A percentile compares a stretch with the other conserved stretches of the same genome.
These are phyloP conservation scores for Corvus cornix DNA, from an alignment of 2,113 vertebrate species.

Conservation along the genomic window DNA sequence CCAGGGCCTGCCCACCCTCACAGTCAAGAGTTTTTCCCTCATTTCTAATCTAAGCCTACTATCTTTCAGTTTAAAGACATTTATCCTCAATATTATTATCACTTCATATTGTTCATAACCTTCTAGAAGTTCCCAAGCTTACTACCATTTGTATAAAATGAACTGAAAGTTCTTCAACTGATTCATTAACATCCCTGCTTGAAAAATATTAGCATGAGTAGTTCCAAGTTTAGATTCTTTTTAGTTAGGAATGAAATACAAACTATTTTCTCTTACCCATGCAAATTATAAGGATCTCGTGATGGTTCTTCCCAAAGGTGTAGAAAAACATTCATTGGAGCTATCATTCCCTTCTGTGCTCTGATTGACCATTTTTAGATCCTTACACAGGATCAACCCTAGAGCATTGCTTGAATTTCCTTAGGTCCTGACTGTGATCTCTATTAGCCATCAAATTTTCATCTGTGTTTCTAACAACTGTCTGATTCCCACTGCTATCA, in stretches of 20 bases:
- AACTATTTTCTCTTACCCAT: not conserved
- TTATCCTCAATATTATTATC: not conserved
- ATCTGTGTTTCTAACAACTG: not conserved
- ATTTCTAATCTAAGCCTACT: not conserved
- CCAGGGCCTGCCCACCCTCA: not conserved
- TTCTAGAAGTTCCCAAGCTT: not conserved
- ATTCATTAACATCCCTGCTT: not conserved
- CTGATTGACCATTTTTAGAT: not conserved
- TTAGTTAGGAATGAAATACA: not conserved
- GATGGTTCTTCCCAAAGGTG: not conserved
- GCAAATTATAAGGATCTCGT: not conserved
- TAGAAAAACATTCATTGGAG: not conserved
- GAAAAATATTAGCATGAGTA: not conserved
- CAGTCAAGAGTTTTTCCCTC: not conserved
- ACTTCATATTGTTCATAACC: not conserved
- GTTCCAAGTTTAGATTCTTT: not conserved
- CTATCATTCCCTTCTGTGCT: not conserved
- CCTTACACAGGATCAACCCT: not conserved
- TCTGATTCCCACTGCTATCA: not conserved
- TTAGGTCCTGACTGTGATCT: not conserved
- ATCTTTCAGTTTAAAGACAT: not conserved
- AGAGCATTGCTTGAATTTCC: not conserved
- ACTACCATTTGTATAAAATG: not conserved
- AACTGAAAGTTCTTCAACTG: not conserved
- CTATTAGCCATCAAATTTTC: not conserved